A percentile compares a stretch with the other conserved stretches of the same genome.
phyloP scores from a whole-genome alignment of 92 coral and sea anemone genomes.

The Muricea muricata region DNA sequence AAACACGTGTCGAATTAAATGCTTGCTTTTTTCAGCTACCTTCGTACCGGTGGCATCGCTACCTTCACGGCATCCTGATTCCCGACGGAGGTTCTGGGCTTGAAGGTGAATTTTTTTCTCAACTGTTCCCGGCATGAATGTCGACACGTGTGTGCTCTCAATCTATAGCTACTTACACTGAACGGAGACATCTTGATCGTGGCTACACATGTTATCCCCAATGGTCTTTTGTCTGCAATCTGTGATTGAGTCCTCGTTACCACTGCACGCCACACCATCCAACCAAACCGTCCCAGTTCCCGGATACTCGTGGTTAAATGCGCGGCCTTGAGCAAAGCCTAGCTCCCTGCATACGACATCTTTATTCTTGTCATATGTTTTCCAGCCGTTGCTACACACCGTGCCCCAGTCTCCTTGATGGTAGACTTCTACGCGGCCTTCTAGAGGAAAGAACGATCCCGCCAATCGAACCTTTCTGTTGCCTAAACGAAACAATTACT shows the following conservation, averaged over 20 bases:
- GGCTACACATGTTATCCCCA: conserved; percentile 21
- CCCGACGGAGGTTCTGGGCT: too few species aligned
- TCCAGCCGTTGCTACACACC: conserved; percentile 36
- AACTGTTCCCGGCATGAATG: too few species aligned
- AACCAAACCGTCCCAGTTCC: conserved; percentile 24
- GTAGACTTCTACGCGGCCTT: conserved; percentile 37
- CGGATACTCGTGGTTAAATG: conserved; percentile 5
- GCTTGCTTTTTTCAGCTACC: too few species aligned
- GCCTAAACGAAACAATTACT: not conserved
- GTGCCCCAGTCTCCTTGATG: conserved; percentile 37
- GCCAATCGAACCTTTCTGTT: not conserved
- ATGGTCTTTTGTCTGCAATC: conserved; percentile 5
- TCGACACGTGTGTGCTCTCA: not conserved
- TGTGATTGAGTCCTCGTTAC: conserved; percentile 3
- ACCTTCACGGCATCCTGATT: too few species aligned
- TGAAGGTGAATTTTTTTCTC: too few species aligned
- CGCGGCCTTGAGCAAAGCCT: conserved; percentile 26
- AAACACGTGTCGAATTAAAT: too few species aligned
- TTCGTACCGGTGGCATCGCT: too few species aligned
- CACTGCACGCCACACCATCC: conserved; percentile 28
- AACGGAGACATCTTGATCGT: conserved; percentile 22
- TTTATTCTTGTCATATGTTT: not conserved
- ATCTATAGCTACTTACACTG: conserved; percentile 35
- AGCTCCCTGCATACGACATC: conserved; percentile 39
- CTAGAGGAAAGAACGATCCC: conserved; percentile 21